Percentiles rank a stretch among this genome's conserved stretches.
Conservation (phyloP, 1,140 invertebrate species). For the Holcopasites calliopsidis region DNA sequence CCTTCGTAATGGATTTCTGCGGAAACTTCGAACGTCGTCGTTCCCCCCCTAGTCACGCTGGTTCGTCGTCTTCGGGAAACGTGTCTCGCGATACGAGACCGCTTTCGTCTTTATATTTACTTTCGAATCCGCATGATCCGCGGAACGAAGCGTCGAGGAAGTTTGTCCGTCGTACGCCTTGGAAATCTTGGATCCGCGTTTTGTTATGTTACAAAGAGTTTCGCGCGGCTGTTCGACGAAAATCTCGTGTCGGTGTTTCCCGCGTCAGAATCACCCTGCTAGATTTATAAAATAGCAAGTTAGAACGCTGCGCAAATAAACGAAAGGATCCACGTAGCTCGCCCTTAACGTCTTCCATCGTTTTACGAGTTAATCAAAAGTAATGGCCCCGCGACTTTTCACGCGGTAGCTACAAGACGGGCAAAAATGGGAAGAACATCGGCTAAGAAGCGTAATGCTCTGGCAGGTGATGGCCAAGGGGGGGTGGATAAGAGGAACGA, state of each 20-base stretch:
- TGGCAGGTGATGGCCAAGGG: neutral
- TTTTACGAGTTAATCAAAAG: constrained; percentile 4
- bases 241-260: too few relatives aligned
- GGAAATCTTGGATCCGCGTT: neutral
- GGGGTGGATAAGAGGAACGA: constrained; percentile 19
- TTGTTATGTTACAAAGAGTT: neutral
- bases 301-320: too few relatives aligned
- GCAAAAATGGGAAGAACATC: neutral
- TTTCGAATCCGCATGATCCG: neutral
- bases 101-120: neutral
- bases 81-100: neutral
- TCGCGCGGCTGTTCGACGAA: too few relatives aligned
- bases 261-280: too few relatives aligned
- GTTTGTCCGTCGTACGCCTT: neutral
- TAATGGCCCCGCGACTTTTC: neutral
- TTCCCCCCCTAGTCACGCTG: neutral
- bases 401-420: neutral
- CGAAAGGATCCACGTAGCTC: too few relatives aligned
- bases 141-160: constrained; percentile 42
- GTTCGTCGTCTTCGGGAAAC: constrained; percentile 24
- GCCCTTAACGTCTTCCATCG: neutral
- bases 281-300: too few relatives aligned
- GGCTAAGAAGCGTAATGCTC: constrained; percentile 51
- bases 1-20: constrained; percentile 67
- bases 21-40: constrained; percentile 53